Conservation (phyloP, 2,113 vertebrate genomes). For the Physeter macrocephalus region DNA sequence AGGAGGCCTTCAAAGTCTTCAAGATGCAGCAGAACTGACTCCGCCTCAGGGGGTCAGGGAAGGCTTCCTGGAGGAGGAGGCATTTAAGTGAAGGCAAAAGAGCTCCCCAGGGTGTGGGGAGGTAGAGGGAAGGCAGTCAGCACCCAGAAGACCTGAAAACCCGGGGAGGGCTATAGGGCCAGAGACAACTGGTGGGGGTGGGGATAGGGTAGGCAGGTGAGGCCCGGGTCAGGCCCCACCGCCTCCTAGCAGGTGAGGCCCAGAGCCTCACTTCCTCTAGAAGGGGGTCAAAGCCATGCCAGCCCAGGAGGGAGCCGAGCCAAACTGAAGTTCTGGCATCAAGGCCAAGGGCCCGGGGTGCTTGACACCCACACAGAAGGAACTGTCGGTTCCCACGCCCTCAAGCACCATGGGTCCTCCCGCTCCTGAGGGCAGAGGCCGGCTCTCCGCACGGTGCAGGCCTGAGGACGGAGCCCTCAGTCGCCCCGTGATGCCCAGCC, state of each 20-base stretch:
- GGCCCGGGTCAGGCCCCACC: not conserved
- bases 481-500: fast-evolving
- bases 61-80: not conserved
- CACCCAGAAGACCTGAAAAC: not conserved
- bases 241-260: not conserved
- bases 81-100: too few species aligned
- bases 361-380: not conserved
- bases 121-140: not conserved
- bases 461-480: not conserved
- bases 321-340: not conserved
- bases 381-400: not conserved
- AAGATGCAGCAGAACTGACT: too few species aligned
- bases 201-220: too few species aligned
- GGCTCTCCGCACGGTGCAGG: fast-evolving
- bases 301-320: not conserved
- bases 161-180: too few species aligned
- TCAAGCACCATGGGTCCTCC: too few species aligned
- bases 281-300: fast-evolving
- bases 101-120: not conserved
- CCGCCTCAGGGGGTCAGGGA: not conserved
- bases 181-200: not conserved
- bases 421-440: not conserved
- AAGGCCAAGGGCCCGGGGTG: not conserved
- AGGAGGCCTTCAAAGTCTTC: not conserved
- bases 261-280: not conserved